phyloP scores from a whole-genome alignment of 2,797 vertebrate genomes.

The Notoglanidium macrostoma region DNA sequence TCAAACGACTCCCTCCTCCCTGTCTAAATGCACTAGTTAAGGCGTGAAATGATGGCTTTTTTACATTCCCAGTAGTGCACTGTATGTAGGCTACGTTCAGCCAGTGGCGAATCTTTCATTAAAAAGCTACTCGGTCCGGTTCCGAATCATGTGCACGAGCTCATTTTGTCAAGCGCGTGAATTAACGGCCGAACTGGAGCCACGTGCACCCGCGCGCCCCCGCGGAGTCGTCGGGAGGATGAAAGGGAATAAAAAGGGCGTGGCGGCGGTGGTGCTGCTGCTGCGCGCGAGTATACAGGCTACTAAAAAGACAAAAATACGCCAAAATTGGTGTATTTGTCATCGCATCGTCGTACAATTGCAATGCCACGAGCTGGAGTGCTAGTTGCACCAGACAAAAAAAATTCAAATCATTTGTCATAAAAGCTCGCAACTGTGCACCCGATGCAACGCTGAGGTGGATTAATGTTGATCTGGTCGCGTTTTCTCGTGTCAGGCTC shows the following conservation, averaged over 20 bases:
- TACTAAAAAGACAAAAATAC: no score
- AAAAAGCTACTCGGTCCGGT: neutral
- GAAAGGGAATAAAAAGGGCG: conserved; percentile 72
- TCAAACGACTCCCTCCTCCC: conserved; percentile 8
- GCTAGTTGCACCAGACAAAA: neutral
- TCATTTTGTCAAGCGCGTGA: neutral
- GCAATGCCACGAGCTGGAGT: neutral
- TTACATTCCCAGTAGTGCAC: neutral
- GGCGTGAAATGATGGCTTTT: conserved; percentile 22
- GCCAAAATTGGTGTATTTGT: neutral
- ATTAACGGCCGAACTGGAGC: neutral
- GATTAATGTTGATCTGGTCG: neutral
- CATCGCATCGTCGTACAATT: neutral
- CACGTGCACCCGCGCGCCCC: conserved; percentile 70
- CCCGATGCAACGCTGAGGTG: neutral
- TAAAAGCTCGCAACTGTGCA: neutral
- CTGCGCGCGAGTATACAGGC: neutral
- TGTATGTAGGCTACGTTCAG: neutral
- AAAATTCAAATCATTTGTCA: neutral
- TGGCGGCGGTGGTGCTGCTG: neutral
- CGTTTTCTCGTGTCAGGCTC: neutral
- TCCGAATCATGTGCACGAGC: neutral
- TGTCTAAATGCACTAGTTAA: conserved; percentile 40
- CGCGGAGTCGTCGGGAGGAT: conserved; percentile 71
- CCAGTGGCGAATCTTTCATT: neutral